Percentiles rank a stretch among this genome's conserved stretches.
These are phyloP conservation scores for Liodrosophila aerea DNA, from an alignment of 2,888 invertebrate genomes.

Conservation along the genomic window DNA sequence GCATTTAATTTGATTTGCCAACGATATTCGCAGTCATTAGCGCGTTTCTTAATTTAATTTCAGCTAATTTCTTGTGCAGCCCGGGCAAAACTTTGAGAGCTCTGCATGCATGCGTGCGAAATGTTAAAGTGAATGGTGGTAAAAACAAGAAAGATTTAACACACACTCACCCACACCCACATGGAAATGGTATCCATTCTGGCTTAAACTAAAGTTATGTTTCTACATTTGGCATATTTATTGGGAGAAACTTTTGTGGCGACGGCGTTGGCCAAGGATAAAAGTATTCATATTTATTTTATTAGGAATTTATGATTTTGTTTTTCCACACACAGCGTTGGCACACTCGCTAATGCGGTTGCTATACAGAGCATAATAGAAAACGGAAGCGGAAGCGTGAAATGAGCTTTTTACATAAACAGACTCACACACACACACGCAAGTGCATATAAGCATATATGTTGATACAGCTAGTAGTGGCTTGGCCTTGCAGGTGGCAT, in stretches of 20 bases:
- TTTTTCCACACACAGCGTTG: conserved; percentile 55
- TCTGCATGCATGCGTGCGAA: background rate
- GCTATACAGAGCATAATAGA: conserved; percentile 49
- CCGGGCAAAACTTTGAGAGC: conserved; percentile 15
- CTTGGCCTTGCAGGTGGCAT: conserved; percentile 60
- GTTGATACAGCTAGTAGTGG: conserved; percentile 4
- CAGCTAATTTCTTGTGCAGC: conserved; percentile 44
- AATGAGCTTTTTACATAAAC: conserved; percentile 77
- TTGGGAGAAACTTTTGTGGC: conserved; percentile 48
- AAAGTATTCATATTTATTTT: conserved; percentile 72
- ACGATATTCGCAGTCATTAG: conserved; percentile 63
- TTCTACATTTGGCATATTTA: conserved; percentile 59
- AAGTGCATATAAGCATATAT: background rate
- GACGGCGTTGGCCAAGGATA: conserved; percentile 49
- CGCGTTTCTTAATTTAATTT: conserved; percentile 64
- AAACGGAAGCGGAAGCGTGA: conserved; percentile 77
- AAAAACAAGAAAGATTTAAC: too few species aligned
- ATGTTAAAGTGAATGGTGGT: too few species aligned
- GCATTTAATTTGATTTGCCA: conserved; percentile 69
- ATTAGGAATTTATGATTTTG: conserved; percentile 78
- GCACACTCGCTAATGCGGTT: conserved; percentile 7
- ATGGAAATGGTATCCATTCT: conserved; percentile 22
- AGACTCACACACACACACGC: conserved; percentile 30
- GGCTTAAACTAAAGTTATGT: conserved; percentile 64
- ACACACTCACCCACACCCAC: conserved; percentile 11